Conservation (phyloP, 2,888 invertebrate species). For the Escarpia spicata region DNA sequence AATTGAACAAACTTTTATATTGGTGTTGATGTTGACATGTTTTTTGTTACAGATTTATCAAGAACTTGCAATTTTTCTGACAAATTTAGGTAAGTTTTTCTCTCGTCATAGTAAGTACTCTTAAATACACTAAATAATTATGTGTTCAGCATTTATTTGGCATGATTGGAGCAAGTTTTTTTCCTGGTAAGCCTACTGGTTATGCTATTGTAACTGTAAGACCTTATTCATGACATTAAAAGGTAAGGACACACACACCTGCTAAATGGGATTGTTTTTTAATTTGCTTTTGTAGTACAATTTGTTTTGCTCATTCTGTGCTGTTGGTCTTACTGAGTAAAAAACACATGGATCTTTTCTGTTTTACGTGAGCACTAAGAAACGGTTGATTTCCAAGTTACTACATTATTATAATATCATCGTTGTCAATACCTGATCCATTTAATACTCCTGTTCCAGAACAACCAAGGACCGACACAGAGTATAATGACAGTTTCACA, state of each 20-base stretch:
- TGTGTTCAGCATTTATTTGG: too few relatives aligned
- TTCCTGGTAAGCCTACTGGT: too few relatives aligned
- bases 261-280: neutral
- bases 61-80: slow-evolving; percentile 40
- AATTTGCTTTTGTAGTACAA: neutral
- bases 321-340: neutral
- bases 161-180: too few relatives aligned
- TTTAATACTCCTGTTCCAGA: slow-evolving; percentile 35
- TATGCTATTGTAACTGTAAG: too few relatives aligned
- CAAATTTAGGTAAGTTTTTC: slow-evolving; percentile 40
- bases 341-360: neutral
- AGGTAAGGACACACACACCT: too few relatives aligned
- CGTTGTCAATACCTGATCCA: neutral
- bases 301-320: neutral
- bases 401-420: neutral
- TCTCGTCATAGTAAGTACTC: neutral
- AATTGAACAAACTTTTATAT: neutral
- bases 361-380: neutral
- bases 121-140: too few relatives aligned
- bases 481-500: slow-evolving; percentile 49
- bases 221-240: too few relatives aligned
- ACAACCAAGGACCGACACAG: slow-evolving; percentile 43
- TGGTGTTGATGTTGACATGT: neutral
- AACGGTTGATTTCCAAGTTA: neutral
- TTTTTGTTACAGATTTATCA: slow-evolving; percentile 38